Percentiles rank a stretch among this genome's conserved stretches.
These are phyloP conservation scores for Acanthopleura granulata DNA, from an alignment of 2,888 invertebrate genomes.

Conservation along the genomic window DNA sequence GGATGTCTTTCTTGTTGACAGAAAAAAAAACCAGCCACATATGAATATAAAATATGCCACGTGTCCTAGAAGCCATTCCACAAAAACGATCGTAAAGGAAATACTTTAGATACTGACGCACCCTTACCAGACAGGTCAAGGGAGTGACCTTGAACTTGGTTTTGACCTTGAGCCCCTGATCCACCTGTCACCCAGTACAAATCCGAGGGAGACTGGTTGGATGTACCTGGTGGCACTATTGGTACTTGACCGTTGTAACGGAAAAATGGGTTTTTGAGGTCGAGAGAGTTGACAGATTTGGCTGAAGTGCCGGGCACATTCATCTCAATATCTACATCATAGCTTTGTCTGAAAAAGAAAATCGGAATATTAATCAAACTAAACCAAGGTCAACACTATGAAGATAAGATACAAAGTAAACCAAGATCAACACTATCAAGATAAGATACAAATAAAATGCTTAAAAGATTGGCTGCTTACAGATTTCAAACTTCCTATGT, in stretches of 20 bases:
- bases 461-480: no score
- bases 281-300: conserved; percentile 90
- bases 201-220: conserved; percentile 92
- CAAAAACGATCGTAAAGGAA: neutral
- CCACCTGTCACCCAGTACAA: conserved; percentile 61
- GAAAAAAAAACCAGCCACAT: no score
- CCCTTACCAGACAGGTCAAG: conserved; percentile 15
- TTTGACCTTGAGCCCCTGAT: conserved; percentile 32
- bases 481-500: no score
- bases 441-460: no score
- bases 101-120: conserved; percentile 5
- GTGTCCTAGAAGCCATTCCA: no score
- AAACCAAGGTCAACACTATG: no score
- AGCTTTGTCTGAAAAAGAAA: conserved; percentile 83
- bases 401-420: no score
- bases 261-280: conserved; percentile 98
- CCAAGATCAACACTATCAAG: no score
- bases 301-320: conserved; percentile 87
- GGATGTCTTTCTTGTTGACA: no score
- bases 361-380: no score
- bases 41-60: no score
- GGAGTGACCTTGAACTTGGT: neutral
- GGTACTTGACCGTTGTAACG: conserved; percentile 76
- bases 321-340: conserved; percentile 97
- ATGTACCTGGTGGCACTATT: conserved; percentile 92